phyloP scores from a whole-genome alignment of 1,140 invertebrate genomes.

The Heterodera schachtii region DNA sequence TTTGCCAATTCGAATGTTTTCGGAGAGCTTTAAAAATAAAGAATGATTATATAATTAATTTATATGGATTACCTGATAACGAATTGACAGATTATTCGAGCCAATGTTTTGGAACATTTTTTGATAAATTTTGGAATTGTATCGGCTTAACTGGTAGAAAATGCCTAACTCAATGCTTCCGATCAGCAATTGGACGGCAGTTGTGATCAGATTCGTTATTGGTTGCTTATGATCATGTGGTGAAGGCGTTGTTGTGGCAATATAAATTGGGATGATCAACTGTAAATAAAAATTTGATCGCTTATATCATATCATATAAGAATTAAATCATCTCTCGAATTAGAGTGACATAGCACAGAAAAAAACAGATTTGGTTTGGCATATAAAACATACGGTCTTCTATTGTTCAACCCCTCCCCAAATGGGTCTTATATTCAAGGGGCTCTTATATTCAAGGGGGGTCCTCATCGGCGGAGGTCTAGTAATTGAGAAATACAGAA shows the following conservation, averaged over 20 bases:
- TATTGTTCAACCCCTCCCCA: too few species aligned
- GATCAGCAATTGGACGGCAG: neutral
- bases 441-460: too few species aligned
- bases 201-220: neutral
- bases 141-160: neutral
- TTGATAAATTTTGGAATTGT: neutral
- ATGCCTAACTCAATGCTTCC: neutral
- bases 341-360: too few species aligned
- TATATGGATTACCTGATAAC: neutral
- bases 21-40: neutral
- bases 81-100: neutral
- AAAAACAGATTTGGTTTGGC: too few species aligned
- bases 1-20: neutral
- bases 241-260: neutral
- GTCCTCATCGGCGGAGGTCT: too few species aligned
- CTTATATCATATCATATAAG: too few species aligned
- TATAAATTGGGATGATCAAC: neutral
- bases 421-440: too few species aligned
- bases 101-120: neutral
- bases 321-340: too few species aligned
- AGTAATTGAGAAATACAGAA: too few species aligned
- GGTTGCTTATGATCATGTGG: neutral
- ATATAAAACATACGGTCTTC: too few species aligned
- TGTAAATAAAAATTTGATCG: neutral
- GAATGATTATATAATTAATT: neutral